Percentiles rank a stretch among this genome's conserved stretches.
Evolutionary conservation across 2,113 vertebrate genomes (phyloP).

Genomic region (Tenebrosternarchus preto): DNA sequence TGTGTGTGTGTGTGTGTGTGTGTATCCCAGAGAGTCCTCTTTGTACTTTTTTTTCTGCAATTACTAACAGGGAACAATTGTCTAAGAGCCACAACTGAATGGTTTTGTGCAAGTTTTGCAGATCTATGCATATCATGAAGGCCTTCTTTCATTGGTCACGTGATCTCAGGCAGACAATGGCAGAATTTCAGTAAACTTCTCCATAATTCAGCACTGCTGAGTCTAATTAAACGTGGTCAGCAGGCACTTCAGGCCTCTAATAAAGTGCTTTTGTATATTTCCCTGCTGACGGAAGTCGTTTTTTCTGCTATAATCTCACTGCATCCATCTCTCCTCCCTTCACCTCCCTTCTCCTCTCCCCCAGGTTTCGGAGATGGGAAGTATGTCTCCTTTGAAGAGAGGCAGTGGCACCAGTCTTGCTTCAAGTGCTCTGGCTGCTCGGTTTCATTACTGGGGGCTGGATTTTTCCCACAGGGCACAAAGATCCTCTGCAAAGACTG

Average conservation of each 20-base stretch:
- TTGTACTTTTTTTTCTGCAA: neutral
- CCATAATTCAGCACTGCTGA: neutral
- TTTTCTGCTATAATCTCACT: neutral
- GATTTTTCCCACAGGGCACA: slow-evolving; percentile 87
- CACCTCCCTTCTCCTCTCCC: neutral
- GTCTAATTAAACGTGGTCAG: neutral
- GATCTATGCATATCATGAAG: neutral
- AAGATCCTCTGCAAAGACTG: slow-evolving; percentile 90
- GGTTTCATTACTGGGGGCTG: slow-evolving; percentile 89
- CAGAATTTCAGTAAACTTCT: neutral
- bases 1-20: slow-evolving; percentile 15
- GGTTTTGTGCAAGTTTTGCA: neutral
- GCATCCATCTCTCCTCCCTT: neutral
- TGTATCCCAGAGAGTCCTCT: neutral
- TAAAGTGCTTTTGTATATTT: too few relatives aligned
- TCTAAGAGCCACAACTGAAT: neutral
- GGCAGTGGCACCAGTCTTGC: slow-evolving; percentile 96
- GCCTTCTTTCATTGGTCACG: slow-evolving; percentile 2
- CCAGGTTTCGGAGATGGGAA: slow-evolving; percentile 92
- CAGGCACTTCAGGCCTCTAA: too few relatives aligned
- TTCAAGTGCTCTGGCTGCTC: slow-evolving; percentile 91
- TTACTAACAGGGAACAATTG: neutral
- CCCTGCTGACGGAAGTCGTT: neutral
- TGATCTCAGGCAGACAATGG: neutral
- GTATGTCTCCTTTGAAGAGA: slow-evolving; percentile 93